Evolutionary conservation across 1,140 invertebrate genomes (phyloP), one percentile per base, ranked within the genome.

Genomic region (Elysia chlorotica): DNA sequence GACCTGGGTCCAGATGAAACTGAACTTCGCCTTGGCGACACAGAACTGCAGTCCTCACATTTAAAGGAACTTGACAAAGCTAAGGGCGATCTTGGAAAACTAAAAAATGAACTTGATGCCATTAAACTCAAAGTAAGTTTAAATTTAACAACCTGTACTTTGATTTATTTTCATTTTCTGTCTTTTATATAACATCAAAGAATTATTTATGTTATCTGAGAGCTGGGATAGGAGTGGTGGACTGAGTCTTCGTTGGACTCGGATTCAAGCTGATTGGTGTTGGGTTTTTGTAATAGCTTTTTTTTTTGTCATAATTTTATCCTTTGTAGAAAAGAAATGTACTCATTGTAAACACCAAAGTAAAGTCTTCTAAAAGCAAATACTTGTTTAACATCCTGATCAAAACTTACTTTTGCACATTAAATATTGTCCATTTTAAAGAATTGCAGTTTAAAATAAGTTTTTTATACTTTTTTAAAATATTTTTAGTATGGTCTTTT

Each of bases 1-100:
- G 85, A 87, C 54, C 72, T 86, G 54, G 86, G 86, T 56, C 86
- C 86, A 41, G 83, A 84, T 74, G 85, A 85, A 65, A 62, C 72
- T 19, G 69, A 81, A 10, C 68, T 87, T 10, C 78, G 77, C 33
- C 63, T 87, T 23, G 72, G 76, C 6, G 85, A 86, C 36, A 69
- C 77, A 10, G 85, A 86, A 31, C 77, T 87, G 23, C 77, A 81
- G 28, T 81, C 84, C 17, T 74, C 78, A 23, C 82, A 86, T 67
- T 76, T 86, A 54, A 80, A 78, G 65, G 84, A 86, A 71, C 80
- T 86, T 35, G 73, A 77, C 23, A 67, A 78, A 59, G 73, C 84
- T 6, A 82, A 84, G 65, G 53, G 33, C 2, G 81, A 85, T 21
- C 71, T 85, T 10, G 74, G 72, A 54, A 78, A 72, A 66, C 59